Conservation (phyloP, 2,113 vertebrate species). For the Poeciliopsis prolifica region DNA sequence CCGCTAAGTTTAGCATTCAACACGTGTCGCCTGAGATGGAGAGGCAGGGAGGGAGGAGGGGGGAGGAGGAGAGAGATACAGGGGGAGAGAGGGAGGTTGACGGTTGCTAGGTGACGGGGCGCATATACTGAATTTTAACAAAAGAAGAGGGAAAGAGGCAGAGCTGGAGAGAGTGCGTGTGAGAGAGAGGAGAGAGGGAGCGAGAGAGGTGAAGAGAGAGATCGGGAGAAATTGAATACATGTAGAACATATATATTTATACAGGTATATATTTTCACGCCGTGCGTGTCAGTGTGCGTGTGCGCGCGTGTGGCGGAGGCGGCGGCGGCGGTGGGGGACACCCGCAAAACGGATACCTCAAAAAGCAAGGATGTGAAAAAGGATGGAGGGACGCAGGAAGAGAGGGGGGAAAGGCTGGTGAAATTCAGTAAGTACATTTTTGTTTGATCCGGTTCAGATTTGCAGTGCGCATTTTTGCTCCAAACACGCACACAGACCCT, state of each 20-base stretch:
- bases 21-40: constrained; percentile 85
- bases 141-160: constrained; percentile 83
- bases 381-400: constrained; percentile 82
- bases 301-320: constrained; percentile 32
- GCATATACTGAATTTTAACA: constrained; percentile 90
- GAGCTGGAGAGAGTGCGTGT: constrained; percentile 67
- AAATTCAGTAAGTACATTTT: constrained; percentile 82
- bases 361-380: constrained; percentile 83
- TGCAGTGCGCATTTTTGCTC: constrained; percentile 59
- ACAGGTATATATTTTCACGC: constrained; percentile 77
- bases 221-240: constrained; percentile 82
- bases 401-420: constrained; percentile 83
- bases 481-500: constrained; percentile 35
- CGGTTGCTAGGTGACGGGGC: constrained; percentile 86
- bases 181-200: constrained; percentile 60
- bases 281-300: constrained; percentile 38
- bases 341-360: constrained; percentile 82
- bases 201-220: constrained; percentile 72
- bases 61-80: constrained; percentile 62
- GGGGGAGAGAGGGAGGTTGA: constrained; percentile 80
- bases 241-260: constrained; percentile 82
- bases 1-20: constrained; percentile 89
- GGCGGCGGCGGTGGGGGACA: constrained; percentile 43
- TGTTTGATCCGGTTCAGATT: constrained; percentile 63
- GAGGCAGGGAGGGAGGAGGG: constrained; percentile 64